phyloP scores from a whole-genome alignment of 2,113 vertebrate species.

The human (Homo sapiens) region DNA sequence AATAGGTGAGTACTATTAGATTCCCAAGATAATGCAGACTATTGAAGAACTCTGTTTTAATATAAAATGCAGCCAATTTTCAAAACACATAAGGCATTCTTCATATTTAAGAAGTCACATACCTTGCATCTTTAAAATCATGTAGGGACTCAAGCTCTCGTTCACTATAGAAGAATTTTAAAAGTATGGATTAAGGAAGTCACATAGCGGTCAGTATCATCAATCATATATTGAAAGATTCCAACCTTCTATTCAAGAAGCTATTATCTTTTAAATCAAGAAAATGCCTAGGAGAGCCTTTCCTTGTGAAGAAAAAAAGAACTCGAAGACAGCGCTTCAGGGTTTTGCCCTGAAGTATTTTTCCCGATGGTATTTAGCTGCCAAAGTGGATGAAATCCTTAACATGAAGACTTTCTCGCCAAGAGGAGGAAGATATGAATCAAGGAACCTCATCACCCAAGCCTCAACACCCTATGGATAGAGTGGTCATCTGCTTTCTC shows the following conservation, averaged over 20 bases:
- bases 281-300: not conserved
- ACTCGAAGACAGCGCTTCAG: not conserved
- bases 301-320: not conserved
- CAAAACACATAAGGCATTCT: not conserved
- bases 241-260: not conserved
- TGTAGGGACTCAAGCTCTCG: not conserved
- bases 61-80: not conserved
- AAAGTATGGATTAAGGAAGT: not conserved
- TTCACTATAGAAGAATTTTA: not conserved
- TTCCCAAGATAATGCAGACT: not conserved
- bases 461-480: not conserved
- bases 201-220: not conserved
- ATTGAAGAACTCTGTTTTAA: not conserved
- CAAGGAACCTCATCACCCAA: not conserved
- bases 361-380: not conserved
- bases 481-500: not conserved
- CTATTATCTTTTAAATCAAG: not conserved
- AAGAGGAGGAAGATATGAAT: not conserved
- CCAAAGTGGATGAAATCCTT: not conserved
- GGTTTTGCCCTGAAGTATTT: not conserved
- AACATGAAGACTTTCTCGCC: constrained; percentile 1
- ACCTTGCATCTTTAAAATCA: not conserved
- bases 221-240: not conserved
- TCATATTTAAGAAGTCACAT: not conserved
- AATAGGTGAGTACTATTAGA: not conserved